Percentiles rank a stretch among this genome's conserved stretches.
phyloP scores from a whole-genome alignment of 2,888 invertebrate species.

The Idaea straminata region DNA sequence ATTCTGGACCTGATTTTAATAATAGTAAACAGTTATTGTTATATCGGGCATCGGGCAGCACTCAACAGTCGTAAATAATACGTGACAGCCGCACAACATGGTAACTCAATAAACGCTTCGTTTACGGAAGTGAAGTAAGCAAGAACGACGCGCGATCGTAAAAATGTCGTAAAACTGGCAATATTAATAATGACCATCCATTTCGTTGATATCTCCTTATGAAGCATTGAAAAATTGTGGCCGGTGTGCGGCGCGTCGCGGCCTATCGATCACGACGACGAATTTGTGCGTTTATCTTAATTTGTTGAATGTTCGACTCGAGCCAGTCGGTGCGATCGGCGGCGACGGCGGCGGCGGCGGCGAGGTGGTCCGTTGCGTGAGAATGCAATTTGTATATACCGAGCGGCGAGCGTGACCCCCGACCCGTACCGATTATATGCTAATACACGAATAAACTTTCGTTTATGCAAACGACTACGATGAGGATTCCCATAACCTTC shows the following conservation, averaged over 20 bases:
- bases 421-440: conserved; percentile 56
- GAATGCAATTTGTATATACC: conserved; percentile 62
- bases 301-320: background rate
- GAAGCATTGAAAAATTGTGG: conserved; percentile 37
- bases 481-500: conserved; percentile 31
- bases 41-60: background rate
- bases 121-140: conserved; percentile 48
- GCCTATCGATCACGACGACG: conserved; percentile 21
- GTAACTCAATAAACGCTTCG: conserved; percentile 53
- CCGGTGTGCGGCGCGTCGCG: conserved; percentile 18
- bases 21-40: background rate
- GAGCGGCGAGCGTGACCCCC: conserved; percentile 43
- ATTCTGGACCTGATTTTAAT: conserved; percentile 3
- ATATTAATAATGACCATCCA: conserved; percentile 60
- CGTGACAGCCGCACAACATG: conserved; percentile 35
- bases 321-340: conserved; percentile 13
- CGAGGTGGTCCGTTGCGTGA: conserved; percentile 51
- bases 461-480: conserved; percentile 42
- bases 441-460: conserved; percentile 55
- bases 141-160: conserved; percentile 44
- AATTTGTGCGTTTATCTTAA: conserved; percentile 11
- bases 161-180: conserved; percentile 54
- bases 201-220: conserved; percentile 45
- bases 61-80: conserved; percentile 37
- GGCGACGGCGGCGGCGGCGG: conserved; percentile 17